Conservation (phyloP, 30 jellyfish, hydroid and myxozoan genomes). For the Haliclystus octoradiatus region DNA sequence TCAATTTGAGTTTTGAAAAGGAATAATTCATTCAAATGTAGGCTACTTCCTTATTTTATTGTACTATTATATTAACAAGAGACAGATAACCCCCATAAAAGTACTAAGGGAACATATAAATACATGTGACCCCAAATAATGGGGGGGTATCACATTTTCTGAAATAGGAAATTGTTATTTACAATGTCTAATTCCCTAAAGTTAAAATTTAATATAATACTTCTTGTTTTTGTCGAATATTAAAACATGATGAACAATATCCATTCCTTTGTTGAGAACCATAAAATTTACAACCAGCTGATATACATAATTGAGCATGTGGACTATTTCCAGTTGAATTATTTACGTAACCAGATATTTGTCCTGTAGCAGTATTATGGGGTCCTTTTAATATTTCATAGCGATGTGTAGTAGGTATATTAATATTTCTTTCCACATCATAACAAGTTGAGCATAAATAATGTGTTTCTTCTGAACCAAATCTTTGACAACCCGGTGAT, state of each 20-base stretch:
- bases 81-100: too few relatives aligned
- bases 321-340: neutral
- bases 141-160: too few relatives aligned
- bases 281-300: constrained; percentile 26
- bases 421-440: constrained; percentile 1
- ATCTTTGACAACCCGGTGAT: constrained; percentile 39
- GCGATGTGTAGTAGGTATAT: neutral
- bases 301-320: constrained; percentile 9
- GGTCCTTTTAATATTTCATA: neutral
- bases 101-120: too few relatives aligned
- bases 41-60: too few relatives aligned
- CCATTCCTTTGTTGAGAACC: constrained; percentile 24
- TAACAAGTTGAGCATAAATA: constrained; percentile 71
- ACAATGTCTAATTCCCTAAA: too few relatives aligned
- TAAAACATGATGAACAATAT: constrained; percentile 23
- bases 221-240: neutral
- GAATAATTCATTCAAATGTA: too few relatives aligned
- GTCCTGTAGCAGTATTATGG: constrained; percentile 7
- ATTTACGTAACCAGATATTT: neutral
- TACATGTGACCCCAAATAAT: too few relatives aligned
- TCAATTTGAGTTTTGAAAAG: too few relatives aligned
- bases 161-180: too few relatives aligned
- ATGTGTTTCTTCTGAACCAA: constrained; percentile 40
- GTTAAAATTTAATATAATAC: neutral
- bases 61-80: too few relatives aligned